phyloP scores from a whole-genome alignment of 2,113 vertebrate genomes.

The Sphyrna mokarran region DNA sequence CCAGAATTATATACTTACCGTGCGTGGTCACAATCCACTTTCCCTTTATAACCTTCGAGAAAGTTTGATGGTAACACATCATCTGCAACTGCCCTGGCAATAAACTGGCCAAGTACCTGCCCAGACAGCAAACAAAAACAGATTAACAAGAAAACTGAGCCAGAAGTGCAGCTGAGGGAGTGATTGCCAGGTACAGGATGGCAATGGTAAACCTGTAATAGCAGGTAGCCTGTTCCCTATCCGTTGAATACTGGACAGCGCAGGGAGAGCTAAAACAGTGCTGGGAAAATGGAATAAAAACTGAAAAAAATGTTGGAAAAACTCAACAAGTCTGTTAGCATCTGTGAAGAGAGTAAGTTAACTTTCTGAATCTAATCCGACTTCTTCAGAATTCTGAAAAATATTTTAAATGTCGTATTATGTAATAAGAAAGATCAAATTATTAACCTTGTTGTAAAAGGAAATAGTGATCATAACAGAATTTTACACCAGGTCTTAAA shows the following conservation, averaged over 20 bases:
- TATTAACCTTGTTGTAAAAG: too few relatives aligned
- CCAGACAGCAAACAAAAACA: conserved; percentile 25
- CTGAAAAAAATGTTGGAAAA: too few relatives aligned
- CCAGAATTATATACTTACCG: conserved; percentile 52
- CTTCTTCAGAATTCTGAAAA: too few relatives aligned
- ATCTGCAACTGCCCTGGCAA: conserved; percentile 74
- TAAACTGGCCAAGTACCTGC: conserved; percentile 82
- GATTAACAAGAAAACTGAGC: neutral
- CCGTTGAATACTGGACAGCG: neutral
- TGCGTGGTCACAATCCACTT: conserved; percentile 72
- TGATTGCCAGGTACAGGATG: neutral
- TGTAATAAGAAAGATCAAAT: too few relatives aligned
- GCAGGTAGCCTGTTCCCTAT: neutral
- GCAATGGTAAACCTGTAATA: neutral
- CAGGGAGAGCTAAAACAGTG: neutral
- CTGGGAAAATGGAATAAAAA: neutral
- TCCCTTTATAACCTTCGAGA: conserved; percentile 72
- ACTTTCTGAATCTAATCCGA: too few relatives aligned
- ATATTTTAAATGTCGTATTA: too few relatives aligned
- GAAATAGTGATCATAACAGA: too few relatives aligned
- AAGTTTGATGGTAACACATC: conserved; percentile 70
- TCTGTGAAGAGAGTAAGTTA: too few relatives aligned
- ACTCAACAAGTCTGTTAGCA: too few relatives aligned
- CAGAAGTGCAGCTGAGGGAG: neutral
- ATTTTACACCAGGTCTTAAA: too few relatives aligned